Percentiles rank a stretch among this genome's conserved stretches.
Conservation (phyloP, 30 jellyfish, hydroid and myxozoan genomes). For the Hydra vulgaris region DNA sequence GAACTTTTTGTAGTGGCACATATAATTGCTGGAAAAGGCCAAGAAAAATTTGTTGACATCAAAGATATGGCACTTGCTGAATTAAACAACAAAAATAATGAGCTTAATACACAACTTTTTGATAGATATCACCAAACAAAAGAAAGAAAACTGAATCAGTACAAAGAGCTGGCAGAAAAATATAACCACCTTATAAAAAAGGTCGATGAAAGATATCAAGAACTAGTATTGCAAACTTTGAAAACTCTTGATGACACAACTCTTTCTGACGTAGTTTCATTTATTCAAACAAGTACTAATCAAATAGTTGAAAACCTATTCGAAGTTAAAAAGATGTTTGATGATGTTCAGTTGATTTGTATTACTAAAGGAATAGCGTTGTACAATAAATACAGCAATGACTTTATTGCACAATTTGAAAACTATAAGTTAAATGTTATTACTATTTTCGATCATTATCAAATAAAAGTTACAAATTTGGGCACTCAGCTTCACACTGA, state of each 20-base stretch:
- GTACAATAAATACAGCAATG: slow-evolving; percentile 9
- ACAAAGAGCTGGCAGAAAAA: slow-evolving; percentile 4
- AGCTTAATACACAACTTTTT: neutral
- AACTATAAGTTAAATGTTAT: neutral
- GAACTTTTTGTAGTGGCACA: slow-evolving; percentile 48
- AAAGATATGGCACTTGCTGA: slow-evolving; percentile 7
- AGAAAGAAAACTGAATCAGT: neutral
- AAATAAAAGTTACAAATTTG: slow-evolving; percentile 14
- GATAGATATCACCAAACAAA: neutral
- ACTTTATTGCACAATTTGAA: neutral
- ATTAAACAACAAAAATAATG: neutral
- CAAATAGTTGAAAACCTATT: slow-evolving; percentile 9
- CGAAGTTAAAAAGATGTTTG: slow-evolving; percentile 2
- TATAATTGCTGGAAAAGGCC: slow-evolving; percentile 11
- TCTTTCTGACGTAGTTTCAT: slow-evolving; percentile 50
- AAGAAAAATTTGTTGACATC: neutral
- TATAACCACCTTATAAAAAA: neutral
- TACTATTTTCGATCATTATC: neutral
- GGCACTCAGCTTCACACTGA: slow-evolving; percentile 21
- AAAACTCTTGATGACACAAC: slow-evolving; percentile 61
- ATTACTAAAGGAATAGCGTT: slow-evolving; percentile 14
- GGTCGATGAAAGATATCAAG: neutral
- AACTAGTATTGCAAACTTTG: slow-evolving; percentile 26
- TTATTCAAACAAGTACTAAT: slow-evolving; percentile 22
- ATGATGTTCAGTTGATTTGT: slow-evolving; percentile 4